Conservation (phyloP, 35 echinoderm and acorn worm genomes). For the Lytechinus variegatus region DNA sequence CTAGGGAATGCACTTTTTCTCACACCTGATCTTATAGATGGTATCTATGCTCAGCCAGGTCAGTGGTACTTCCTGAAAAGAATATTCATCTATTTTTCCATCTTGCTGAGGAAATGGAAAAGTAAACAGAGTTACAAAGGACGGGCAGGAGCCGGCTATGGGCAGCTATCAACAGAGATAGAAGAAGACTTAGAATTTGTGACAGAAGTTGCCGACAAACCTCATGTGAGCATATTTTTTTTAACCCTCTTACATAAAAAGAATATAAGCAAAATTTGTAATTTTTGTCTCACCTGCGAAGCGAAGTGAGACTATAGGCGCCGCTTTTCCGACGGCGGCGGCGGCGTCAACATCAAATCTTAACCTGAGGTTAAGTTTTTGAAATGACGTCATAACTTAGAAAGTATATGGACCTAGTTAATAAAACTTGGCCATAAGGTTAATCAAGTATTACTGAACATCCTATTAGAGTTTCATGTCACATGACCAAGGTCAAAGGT, state of each 20-base stretch:
- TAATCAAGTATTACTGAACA: too few species aligned
- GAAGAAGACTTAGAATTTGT: conserved; percentile 45
- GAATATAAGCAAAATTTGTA: too few species aligned
- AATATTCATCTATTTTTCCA: conserved; percentile 21
- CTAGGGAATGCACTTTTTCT: not conserved
- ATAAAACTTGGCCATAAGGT: too few species aligned
- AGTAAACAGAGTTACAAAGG: not conserved
- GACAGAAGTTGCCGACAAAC: conserved; percentile 6
- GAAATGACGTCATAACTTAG: too few species aligned
- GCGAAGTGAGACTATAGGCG: too few species aligned
- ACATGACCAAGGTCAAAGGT: too few species aligned
- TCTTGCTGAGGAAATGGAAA: conserved; percentile 27
- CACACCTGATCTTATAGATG: conserved; percentile 6
- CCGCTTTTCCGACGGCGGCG: too few species aligned
- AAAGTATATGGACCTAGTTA: too few species aligned
- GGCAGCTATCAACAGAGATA: not conserved
- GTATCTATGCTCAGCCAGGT: conserved; percentile 41
- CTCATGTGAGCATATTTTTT: conserved; percentile 14
- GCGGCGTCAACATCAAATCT: too few species aligned
- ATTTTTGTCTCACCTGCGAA: too few species aligned
- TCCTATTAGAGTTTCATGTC: too few species aligned
- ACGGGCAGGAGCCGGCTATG: conserved; percentile 22
- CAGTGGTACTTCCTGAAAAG: conserved; percentile 16
- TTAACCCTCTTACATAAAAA: not conserved
- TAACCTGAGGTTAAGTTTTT: too few species aligned